Percentiles rank a stretch among this genome's conserved stretches.
Conservation (phyloP, 1,140 invertebrate genomes). For the Pissodes strobi region DNA sequence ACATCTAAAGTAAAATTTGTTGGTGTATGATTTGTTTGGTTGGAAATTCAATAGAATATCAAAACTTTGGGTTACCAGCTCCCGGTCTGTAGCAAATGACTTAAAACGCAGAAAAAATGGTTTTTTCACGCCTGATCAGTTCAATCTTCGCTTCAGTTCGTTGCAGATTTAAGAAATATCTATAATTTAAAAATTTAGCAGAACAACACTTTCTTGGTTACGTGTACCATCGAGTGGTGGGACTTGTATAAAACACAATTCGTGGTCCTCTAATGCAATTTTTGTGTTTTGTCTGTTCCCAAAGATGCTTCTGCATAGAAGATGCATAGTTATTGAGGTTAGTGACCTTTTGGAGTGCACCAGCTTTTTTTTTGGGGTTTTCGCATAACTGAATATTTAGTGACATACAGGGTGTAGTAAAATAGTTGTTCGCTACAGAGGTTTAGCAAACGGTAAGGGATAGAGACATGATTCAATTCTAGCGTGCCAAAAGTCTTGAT, state of each 20-base stretch:
- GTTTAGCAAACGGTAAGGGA: too few species aligned
- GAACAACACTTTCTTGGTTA: slow-evolving; percentile 36
- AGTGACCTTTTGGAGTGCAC: slow-evolving; percentile 17
- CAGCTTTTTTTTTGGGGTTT: neutral
- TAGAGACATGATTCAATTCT: too few species aligned
- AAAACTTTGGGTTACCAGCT: neutral
- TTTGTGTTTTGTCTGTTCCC: slow-evolving; percentile 25
- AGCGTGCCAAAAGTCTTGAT: too few species aligned
- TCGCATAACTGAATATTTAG: too few species aligned
- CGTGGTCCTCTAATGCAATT: slow-evolving; percentile 27
- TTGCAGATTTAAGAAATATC: slow-evolving; percentile 36
- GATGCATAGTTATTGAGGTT: slow-evolving; percentile 33
- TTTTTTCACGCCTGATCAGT: slow-evolving; percentile 31
- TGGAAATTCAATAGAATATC: too few species aligned
- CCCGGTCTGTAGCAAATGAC: slow-evolving; percentile 27
- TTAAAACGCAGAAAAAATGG: slow-evolving; percentile 9
- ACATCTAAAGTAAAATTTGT: too few species aligned
- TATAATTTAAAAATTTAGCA: slow-evolving; percentile 32
- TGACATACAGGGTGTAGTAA: too few species aligned
- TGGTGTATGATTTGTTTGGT: too few species aligned
- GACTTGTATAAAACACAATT: slow-evolving; percentile 30
- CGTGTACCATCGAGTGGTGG: slow-evolving; percentile 25
- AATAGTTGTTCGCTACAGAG: too few species aligned
- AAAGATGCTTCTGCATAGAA: slow-evolving; percentile 28
- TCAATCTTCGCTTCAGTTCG: slow-evolving; percentile 26